Evolutionary conservation across 1,140 invertebrate species (phyloP), one percentile per base, ranked within the genome.

Genomic region (Sycobia sp.): DNA sequence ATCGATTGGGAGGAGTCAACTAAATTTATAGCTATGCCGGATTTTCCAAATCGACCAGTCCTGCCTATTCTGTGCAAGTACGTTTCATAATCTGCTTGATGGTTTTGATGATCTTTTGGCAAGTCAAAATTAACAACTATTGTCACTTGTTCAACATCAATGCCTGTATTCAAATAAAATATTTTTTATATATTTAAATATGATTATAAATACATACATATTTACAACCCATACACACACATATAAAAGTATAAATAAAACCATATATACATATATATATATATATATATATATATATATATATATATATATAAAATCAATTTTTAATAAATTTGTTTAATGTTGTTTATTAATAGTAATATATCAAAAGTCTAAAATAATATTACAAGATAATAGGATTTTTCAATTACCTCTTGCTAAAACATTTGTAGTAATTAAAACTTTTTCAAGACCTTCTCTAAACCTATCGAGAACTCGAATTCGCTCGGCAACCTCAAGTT

Each of bases 111-210:
- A 72, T 95, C 89, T 65, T 96, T 85, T 4, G 97, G 97, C 67
- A 99, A 85, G 82, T 99, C 97, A 83, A 97, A 99, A 79, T 99
- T 99, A 0, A 99, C 93, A 0, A 99, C 97, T 49, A 99, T 87
- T 10, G 96, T 98, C 0, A 99, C 97, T 86, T 95, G 92, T 73
- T 96, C 94, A 2, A 99, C 90, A 80, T 99, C 97, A 76, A 99
- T 98, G 46, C 97, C 96, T 90, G 72, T n/a, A n/a, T n/a, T n/a
- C n/a, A n/a, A n/a, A n/a, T n/a, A n/a, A 32, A 11, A 32, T 32
- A 11, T 32, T 32, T 32, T 32, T 32, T 32, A 32, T 7, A 7
- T 32, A 32, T 32, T 11, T 32, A 7, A 32, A 32, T 32, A 7
- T 4, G 11, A 7, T 7, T 32, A 32, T 32, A 7, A 7, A 32